These are phyloP conservation scores for Gopherus evgoodei DNA, from an alignment of 2,113 vertebrate species.

Conservation along the genomic window DNA sequence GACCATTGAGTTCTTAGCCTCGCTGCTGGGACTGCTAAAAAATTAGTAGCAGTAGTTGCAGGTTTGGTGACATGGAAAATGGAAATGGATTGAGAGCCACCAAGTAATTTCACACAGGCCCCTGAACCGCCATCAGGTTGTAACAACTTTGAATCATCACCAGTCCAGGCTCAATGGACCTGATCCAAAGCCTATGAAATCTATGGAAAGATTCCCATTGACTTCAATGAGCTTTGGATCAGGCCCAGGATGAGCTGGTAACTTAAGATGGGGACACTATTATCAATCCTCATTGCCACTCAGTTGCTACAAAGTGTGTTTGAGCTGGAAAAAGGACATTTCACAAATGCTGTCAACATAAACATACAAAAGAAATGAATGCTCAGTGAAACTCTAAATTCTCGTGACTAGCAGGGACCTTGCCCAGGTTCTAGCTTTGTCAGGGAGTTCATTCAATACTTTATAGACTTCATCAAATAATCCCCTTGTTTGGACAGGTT, in stretches of 20 bases:
- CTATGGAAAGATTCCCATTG: not conserved
- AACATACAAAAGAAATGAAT: not conserved
- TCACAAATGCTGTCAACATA: conserved; percentile 23
- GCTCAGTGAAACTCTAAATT: not conserved
- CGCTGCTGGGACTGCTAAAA: conserved; percentile 6
- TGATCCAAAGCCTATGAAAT: conserved; percentile 23
- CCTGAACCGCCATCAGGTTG: not conserved
- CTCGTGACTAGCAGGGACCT: not conserved
- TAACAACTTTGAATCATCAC: not conserved
- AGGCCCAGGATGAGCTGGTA: conserved; percentile 39
- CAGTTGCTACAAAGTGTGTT: not conserved
- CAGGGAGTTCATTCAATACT: not conserved
- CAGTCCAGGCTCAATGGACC: not conserved
- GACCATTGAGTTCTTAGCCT: not conserved
- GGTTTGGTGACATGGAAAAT: conserved; percentile 33
- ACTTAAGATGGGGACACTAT: not conserved
- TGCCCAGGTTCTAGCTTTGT: not conserved
- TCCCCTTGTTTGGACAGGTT: conserved; percentile 41
- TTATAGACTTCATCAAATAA: not conserved
- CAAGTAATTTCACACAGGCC: conserved; percentile 22
- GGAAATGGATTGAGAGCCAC: conserved; percentile 18
- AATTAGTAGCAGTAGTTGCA: not conserved
- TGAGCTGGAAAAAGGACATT: conserved; percentile 35
- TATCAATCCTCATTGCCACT: conserved; percentile 15
- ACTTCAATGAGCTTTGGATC: conserved; percentile 19